phyloP scores from a whole-genome alignment of 2,888 invertebrate genomes.

The Meloe dianella region DNA sequence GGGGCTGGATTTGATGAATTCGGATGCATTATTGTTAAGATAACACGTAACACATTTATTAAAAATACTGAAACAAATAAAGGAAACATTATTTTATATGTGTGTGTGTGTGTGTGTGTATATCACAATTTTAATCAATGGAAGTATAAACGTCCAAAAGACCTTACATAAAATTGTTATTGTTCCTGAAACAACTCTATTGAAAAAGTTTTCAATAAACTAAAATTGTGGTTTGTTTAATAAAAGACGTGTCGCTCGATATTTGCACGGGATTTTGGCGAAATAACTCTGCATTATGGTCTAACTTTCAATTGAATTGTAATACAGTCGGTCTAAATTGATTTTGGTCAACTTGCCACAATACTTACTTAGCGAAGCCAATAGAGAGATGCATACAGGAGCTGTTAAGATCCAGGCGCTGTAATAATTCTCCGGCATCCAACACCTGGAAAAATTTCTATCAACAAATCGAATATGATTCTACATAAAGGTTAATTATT shows the following conservation, averaged over 20 bases:
- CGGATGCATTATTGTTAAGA: conserved; percentile 69
- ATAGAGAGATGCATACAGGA: conserved; percentile 67
- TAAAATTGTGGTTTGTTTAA: too few relatives aligned
- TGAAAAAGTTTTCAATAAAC: conserved; percentile 2
- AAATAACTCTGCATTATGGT: too few relatives aligned
- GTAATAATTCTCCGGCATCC: conserved; percentile 69
- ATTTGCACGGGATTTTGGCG: too few relatives aligned
- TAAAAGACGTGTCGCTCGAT: too few relatives aligned
- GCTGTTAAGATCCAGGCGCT: conserved; percentile 69
- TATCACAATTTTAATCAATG: too few relatives aligned
- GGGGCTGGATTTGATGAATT: conserved; percentile 68
- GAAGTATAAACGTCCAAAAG: background rate
- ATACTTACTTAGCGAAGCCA: conserved; percentile 65
- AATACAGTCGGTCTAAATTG: too few relatives aligned
- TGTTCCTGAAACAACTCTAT: background rate
- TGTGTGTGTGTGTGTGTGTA: too few relatives aligned
- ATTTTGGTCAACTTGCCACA: background rate
- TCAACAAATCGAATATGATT: too few relatives aligned
- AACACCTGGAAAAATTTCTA: conserved; percentile 68
- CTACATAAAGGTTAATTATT: too few relatives aligned
- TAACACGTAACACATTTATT: conserved; percentile 70
- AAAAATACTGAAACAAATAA: conserved; percentile 64
- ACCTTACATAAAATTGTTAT: background rate
- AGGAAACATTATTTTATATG: too few relatives aligned
- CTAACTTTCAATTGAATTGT: too few relatives aligned